Base-by-base conservation (phyloP, 2,797 vertebrate genomes). In the Scolopax bukidnonensis region DNA sequence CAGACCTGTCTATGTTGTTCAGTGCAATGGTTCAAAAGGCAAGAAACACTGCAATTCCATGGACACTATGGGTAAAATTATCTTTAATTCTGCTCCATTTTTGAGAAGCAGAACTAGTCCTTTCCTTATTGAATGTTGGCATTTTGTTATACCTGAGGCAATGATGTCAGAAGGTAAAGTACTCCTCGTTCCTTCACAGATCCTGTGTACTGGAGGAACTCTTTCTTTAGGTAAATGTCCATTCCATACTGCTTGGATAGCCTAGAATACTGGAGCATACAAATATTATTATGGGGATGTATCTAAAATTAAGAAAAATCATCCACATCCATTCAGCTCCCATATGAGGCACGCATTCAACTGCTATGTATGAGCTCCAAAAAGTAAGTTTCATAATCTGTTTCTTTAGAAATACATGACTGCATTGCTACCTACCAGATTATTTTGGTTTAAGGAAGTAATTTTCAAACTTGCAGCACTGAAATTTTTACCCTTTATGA, bases 161-260 rank as follows among this genome's bases (percentile, higher is more conserved):
- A 97, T 7, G 98, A 98, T 93, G 98, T 97, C 74, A 99, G 98
- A 81, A 99, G 97, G 90, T 98, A 98, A 75, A 99, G 96, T 11
- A 98, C 99, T 50, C 99, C 99, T 95, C 99, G 97, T 96, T 99
- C 99, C 97, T 99, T 99, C 90, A 98, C 99, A 18, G 98, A 99
- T 85, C 99, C 99, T 0, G 99, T 99, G 97, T 99, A 99, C 89
- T 99, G 98, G 47, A 99, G 98, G 53, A 98, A 98, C 91, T 99
- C 99, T 95, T 99, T 99, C 97, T 99, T 99, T 96, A 99, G 96
- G 96, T 98, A 99, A 93, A 99, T 98, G 75, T 99, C 99, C 98
- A 99, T 98, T 33, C 99, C 99, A 7, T 98, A 99, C 89, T 98
- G 98, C 96, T 99, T 99, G 90, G 99, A 99, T 71, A 99, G 96